Base-by-base conservation (phyloP, 1,140 invertebrate species). In the Kradibia gibbosae region DNA sequence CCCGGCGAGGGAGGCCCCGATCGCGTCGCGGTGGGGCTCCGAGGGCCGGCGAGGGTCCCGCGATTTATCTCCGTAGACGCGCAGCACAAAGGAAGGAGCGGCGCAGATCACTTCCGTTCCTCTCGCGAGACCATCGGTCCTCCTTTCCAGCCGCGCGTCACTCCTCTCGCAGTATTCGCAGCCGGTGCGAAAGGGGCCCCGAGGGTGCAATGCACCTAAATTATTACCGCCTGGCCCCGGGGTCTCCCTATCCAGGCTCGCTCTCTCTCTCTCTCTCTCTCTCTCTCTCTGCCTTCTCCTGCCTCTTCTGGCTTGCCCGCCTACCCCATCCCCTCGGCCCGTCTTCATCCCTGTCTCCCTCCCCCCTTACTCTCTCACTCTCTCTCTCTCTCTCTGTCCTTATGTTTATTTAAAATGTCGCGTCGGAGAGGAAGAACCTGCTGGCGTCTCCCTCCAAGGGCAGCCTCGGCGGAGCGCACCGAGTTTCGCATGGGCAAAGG, bases 191-290 rank as follows among this genome's bases (percentile, higher is more conserved):
- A 45, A 28, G 25, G 34, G 28, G 13, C 45, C 36, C 39, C 31
- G 11, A 70, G 80, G 80, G 80, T 77, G 80, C 80, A 82, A 42
- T 77, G 80, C 80, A 82, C 80, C 74, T 77, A 77, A 70, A 83
- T 82, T 78, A 78, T 65, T 73, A 65, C 28, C 78, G 60, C 75
- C 45, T 73, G 53, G 53, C 48, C 0, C 34, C 20, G 50, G 3
- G 60, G 45, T n/a, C 17, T 8, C 28, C 3, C 28, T 8, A 28
- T 31, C 20, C 42, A 20, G 25, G 34, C 57, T 55, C 57, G 60
- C 72, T 78, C 50, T 39, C 75, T 60, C 60, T 25, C 36, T n/a
- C n/a, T n/a, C n/a, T n/a, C n/a, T n/a, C n/a, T n/a, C n/a, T n/a
- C n/a, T n/a, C n/a, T n/a, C n/a, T n/a, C n/a, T n/a, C n/a, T n/a